Conservation (phyloP, 2,113 vertebrate species). For the Pristiophorus japonicus region DNA sequence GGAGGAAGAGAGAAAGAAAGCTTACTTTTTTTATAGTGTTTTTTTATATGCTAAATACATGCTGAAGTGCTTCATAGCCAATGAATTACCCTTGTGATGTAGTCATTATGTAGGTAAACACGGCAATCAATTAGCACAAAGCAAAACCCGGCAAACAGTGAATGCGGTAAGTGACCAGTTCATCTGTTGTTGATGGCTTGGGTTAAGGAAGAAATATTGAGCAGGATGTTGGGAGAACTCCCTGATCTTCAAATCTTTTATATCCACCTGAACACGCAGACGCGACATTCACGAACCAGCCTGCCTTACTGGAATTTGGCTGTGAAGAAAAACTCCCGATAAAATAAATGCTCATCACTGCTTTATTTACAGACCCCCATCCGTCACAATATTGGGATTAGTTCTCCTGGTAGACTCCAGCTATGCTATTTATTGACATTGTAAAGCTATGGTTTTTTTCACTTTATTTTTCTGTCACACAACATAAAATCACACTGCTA, state of each 20-base stretch:
- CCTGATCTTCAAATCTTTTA: not conserved
- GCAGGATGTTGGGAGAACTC: not conserved
- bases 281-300: not conserved
- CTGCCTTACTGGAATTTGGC: not conserved
- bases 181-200: not conserved
- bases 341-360: not conserved
- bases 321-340: not conserved
- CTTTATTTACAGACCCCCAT: not conserved
- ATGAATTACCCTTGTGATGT: not conserved
- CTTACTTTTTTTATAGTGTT: too few species aligned
- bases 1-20: too few species aligned
- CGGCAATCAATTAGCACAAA: not conserved
- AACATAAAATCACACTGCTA: not conserved
- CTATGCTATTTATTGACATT: not conserved
- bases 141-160: not conserved
- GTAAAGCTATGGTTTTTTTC: not conserved
- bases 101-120: not conserved
- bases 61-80: too few species aligned
- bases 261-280: not conserved
- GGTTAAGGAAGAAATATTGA: not conserved
- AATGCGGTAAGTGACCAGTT: not conserved
- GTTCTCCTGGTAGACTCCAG: not conserved
- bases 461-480: not conserved
- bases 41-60: too few species aligned
- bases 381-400: not conserved